Evolutionary conservation across 2,113 vertebrate genomes (phyloP), one percentile per base, ranked within the genome.

Genomic region (Sporophila hypoxantha): DNA sequence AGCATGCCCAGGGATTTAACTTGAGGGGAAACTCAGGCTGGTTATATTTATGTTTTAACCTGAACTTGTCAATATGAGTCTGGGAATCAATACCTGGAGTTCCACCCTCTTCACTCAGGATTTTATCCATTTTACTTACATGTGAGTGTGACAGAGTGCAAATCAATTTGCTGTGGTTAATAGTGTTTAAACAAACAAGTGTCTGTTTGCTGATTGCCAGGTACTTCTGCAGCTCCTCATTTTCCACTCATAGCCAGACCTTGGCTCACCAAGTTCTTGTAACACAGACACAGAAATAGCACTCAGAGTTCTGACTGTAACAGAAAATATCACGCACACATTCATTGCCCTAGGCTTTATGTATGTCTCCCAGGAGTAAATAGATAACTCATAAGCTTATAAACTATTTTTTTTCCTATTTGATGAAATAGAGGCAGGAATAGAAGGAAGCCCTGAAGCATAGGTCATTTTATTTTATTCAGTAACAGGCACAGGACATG

Each of bases 41-140:
- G 49, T 81, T 78, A 19, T 70, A 60, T 85, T 95, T 91, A 55
- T 69, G n/a, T 91, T 91, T 92, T 79, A 89, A 74, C 52, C 82
- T 60, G 34, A 12, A 23, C 56, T 92, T 93, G 80, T 75, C 83
- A 74, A 29, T 92, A 37, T 56, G 34, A 89, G 73, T 53, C 68
- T 52, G 20, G 70, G 73, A 57, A 92, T 90, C 73, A 32, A 87
- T 88, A 76, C 42, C 68, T 87, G 37, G 26, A 67, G 49, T 81
- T 92, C 39, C 8, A 47, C 19, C 29, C 78, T 69, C 49, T 89
- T 85, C 68, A 17, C 19, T 62, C 27, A 44, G 25, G 44, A 46
- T 92, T 92, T 81, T 81, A 60, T 89, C 66, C 61, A 5, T 60
- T 89, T 75, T 57, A 71, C 36, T 74, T 77, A 52, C 4, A 8